These are phyloP conservation scores for Theocolax elegans DNA, from an alignment of 1,140 invertebrate species.

Conservation along the genomic window DNA sequence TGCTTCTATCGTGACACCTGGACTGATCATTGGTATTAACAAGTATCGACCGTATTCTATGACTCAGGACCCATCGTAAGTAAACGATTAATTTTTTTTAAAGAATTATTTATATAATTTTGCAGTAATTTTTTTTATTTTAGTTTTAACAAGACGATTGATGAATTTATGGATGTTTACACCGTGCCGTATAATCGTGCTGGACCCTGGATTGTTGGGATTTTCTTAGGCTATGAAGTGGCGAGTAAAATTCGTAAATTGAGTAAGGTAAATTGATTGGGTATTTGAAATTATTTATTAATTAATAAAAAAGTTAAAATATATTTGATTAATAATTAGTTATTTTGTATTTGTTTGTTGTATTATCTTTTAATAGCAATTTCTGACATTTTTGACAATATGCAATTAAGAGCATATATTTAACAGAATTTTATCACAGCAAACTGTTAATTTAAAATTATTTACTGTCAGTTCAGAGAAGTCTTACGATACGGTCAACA, in stretches of 20 bases:
- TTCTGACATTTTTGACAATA: no score
- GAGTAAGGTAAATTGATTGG: constrained; percentile 10
- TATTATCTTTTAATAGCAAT: no score
- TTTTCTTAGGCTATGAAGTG: constrained; percentile 43
- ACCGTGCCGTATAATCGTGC: constrained; percentile 24
- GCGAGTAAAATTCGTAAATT: constrained; percentile 28
- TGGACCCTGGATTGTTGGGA: constrained; percentile 42
- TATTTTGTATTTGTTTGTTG: no score
- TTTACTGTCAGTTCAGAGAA: no score
- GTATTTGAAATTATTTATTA: no score
- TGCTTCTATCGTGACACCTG: constrained; percentile 6
- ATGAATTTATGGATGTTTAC: neutral
- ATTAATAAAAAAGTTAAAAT: no score
- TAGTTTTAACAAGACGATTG: neutral
- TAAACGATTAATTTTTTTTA: neutral
- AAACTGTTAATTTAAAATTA: no score
- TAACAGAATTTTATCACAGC: no score
- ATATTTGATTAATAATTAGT: no score
- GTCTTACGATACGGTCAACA: no score
- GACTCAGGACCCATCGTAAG: neutral
- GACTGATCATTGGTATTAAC: neutral
- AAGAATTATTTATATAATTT: neutral
- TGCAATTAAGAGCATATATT: no score
- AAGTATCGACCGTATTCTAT: constrained; percentile 3
- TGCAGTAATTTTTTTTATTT: neutral